These are phyloP conservation scores for Coendou prehensilis DNA, from an alignment of 2,797 vertebrate genomes.

Conservation along the genomic window DNA sequence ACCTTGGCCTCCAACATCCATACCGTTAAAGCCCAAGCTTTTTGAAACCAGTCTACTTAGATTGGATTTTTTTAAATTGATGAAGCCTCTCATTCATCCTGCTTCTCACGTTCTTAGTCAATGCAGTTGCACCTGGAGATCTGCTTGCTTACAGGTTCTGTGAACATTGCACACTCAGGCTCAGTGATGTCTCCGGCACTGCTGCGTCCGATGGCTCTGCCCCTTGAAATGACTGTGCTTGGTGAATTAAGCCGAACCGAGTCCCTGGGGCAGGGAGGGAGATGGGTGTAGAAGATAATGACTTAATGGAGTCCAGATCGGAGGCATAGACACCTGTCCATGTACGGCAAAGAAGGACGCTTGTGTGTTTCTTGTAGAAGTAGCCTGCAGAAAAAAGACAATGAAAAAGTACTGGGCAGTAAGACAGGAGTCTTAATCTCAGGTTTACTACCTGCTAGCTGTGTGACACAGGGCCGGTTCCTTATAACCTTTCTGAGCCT, in stretches of 20 bases:
- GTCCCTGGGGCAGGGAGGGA: not conserved
- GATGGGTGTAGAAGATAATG: not conserved
- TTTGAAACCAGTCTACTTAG: not conserved
- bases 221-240: constrained; percentile 5
- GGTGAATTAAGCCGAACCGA: not conserved
- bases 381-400: not conserved
- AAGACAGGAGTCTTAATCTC: not conserved
- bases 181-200: not conserved
- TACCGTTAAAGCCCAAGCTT: constrained; percentile 28
- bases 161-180: not conserved
- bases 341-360: not conserved
- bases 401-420: not conserved
- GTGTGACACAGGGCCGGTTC: not conserved
- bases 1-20: not conserved
- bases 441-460: not conserved
- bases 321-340: not conserved
- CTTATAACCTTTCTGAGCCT: not conserved
- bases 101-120: not conserved
- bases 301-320: not conserved
- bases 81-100: not conserved
- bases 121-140: not conserved
- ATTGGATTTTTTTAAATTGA: not conserved
- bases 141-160: not conserved
- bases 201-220: not conserved
- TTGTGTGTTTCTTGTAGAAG: not conserved